Evolutionary conservation across 92 coral and sea anemone species (phyloP), one percentile per base, ranked within the genome.

Genomic region (Palythoa heliodiscus): DNA sequence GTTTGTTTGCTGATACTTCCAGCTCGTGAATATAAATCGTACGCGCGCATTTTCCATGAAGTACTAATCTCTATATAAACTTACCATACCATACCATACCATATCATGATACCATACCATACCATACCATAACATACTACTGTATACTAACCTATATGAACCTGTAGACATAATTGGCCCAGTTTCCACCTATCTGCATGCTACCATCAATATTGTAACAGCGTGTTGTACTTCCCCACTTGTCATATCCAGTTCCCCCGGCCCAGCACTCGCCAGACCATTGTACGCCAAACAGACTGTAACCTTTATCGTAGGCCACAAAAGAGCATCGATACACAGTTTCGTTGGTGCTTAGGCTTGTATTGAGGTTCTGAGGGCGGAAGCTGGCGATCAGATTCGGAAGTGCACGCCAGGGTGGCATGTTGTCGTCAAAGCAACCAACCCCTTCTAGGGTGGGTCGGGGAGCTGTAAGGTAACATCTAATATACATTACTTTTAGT

Each of bases 241-340:
- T 9, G 52, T 61, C 93, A 20, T 76, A 64, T 3, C 23, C 13
- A 12, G 88, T 73, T 4, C 88, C 52, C 40, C 90, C 89, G 9
- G 92, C 70, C 78, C 89, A 93, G 73, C 98, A 95, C 74, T 95
- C 98, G 12, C 98, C 98, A 55, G 91, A 93, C 71, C 5, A 89
- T 70, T 93, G 96, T 14, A 95, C 87, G 17, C 91, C 96, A 73
- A 92, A 95, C 54, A 89, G 86, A 38, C 85, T 54, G 64, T 89
- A 87, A 37, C 86, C 86, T 9, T 38, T 84, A 72, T 93, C 93
- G 25, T 89, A 92, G 70, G 96, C 96, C 54, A 93, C 91, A 9
- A 70, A 22, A 11, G 95, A 95, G 54, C 98, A 95, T 64, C 87
- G 79, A 52, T 60, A 68, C 37, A 95, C 70, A 66, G 95, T 93